Conservation (phyloP, 2,888 invertebrate species). For the Orchesellides sinensis region DNA sequence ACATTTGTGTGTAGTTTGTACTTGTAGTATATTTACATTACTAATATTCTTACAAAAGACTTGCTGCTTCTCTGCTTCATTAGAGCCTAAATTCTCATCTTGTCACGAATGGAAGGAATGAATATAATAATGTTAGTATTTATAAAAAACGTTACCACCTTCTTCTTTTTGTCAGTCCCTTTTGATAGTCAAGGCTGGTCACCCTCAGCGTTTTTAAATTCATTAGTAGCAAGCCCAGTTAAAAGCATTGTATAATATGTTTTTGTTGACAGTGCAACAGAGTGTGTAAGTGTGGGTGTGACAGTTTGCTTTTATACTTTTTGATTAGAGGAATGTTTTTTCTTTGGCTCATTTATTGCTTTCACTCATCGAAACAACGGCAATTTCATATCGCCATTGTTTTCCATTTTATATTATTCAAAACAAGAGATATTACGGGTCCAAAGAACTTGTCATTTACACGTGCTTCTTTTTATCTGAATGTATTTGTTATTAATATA, state of each 20-base stretch:
- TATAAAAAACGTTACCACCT: conserved; percentile 36
- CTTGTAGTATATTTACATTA: background rate
- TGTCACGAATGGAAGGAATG: background rate
- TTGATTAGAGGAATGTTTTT: background rate
- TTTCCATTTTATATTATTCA: too few species aligned
- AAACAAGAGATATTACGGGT: too few species aligned
- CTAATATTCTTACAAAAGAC: background rate
- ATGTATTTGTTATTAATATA: background rate
- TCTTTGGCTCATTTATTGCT: background rate
- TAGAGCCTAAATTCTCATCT: background rate
- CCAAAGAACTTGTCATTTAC: too few species aligned
- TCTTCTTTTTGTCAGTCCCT: background rate
- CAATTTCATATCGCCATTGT: too few species aligned
- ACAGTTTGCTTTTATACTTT: conserved; percentile 1
- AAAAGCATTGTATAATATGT: background rate
- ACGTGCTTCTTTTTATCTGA: too few species aligned
- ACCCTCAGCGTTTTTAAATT: conserved; percentile 21
- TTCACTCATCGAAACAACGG: background rate
- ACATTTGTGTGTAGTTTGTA: background rate
- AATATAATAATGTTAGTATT: conserved; percentile 16
- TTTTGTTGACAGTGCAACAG: background rate
- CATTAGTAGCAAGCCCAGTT: conserved; percentile 30
- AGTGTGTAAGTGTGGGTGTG: background rate
- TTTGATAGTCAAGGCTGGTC: background rate
- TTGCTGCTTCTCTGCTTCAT: conserved; percentile 10